phyloP scores from a whole-genome alignment of 2,888 invertebrate genomes.

The Rhagium mordax region DNA sequence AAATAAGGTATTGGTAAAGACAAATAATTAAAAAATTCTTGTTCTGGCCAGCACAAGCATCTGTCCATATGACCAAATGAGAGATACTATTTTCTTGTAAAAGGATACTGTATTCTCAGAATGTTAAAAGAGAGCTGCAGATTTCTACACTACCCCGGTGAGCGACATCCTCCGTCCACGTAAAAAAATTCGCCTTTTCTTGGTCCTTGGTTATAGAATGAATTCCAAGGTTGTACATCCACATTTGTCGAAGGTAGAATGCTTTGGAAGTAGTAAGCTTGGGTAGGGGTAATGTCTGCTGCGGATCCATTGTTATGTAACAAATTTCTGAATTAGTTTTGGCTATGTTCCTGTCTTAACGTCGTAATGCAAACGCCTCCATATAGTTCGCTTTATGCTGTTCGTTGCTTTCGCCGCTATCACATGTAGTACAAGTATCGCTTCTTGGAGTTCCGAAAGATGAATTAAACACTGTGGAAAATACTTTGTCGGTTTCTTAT shows the following conservation, averaged over 20 bases:
- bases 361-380: too few relatives aligned
- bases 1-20: too few relatives aligned
- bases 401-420: constrained; percentile 1
- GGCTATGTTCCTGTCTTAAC: too few relatives aligned
- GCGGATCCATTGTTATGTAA: too few relatives aligned
- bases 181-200: not conserved
- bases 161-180: not conserved
- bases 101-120: too few relatives aligned
- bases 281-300: too few relatives aligned
- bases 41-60: not conserved
- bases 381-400: constrained; percentile 24
- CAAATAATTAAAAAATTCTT: too few relatives aligned
- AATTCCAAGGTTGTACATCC: not conserved
- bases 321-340: too few relatives aligned
- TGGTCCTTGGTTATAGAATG: not conserved
- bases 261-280: too few relatives aligned
- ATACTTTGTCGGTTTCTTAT: constrained; percentile 28
- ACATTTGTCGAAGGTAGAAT: too few relatives aligned
- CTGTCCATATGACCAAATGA: not conserved
- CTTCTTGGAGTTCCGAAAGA: constrained; percentile 26
- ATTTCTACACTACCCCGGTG: not conserved
- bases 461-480: constrained; percentile 22
- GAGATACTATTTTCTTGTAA: too few relatives aligned
- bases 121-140: too few relatives aligned
- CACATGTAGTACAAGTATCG: constrained; percentile 31